Evolutionary conservation across 2,113 vertebrate species (phyloP).

Genomic region (Struthidea cinerea): DNA sequence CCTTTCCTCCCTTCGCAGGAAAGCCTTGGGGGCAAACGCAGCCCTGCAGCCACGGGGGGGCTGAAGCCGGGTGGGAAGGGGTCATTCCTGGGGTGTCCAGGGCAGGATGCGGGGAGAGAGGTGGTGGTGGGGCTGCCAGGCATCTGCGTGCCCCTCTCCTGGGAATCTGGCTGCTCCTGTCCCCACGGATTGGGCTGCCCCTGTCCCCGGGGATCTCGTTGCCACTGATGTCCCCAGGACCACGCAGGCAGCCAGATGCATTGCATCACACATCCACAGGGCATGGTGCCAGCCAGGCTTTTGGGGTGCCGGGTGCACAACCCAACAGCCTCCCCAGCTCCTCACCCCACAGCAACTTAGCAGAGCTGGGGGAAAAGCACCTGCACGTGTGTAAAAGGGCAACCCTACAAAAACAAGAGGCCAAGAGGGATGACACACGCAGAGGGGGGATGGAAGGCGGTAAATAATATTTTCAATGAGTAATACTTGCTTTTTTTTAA

Average conservation of each 20-base stretch:
- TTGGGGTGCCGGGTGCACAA: not conserved
- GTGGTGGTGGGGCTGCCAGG: not conserved
- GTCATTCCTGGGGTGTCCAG: not conserved
- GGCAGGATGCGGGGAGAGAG: not conserved
- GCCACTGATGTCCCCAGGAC: not conserved
- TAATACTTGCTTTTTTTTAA: not conserved
- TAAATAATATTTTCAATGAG: rapidly evolving
- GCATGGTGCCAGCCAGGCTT: rapidly evolving
- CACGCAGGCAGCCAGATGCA: rapidly evolving
- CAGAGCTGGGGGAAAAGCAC: not conserved
- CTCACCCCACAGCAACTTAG: rapidly evolving
- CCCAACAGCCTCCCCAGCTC: not conserved
- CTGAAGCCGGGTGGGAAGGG: not conserved
- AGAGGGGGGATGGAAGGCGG: rapidly evolving
- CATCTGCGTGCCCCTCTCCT: rapidly evolving
- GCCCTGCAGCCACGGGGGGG: not conserved
- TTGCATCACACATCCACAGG: not conserved
- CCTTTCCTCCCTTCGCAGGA: not conserved
- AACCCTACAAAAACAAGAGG: not conserved
- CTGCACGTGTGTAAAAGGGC: rapidly evolving
- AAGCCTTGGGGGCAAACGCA: rapidly evolving
- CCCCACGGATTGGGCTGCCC: not conserved
- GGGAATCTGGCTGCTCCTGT: not conserved
- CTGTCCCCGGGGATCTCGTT: not conserved
- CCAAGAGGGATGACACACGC: rapidly evolving